Evolutionary conservation across 1,140 invertebrate genomes (phyloP).

Genomic region (Camponotus pennsylvanicus): DNA sequence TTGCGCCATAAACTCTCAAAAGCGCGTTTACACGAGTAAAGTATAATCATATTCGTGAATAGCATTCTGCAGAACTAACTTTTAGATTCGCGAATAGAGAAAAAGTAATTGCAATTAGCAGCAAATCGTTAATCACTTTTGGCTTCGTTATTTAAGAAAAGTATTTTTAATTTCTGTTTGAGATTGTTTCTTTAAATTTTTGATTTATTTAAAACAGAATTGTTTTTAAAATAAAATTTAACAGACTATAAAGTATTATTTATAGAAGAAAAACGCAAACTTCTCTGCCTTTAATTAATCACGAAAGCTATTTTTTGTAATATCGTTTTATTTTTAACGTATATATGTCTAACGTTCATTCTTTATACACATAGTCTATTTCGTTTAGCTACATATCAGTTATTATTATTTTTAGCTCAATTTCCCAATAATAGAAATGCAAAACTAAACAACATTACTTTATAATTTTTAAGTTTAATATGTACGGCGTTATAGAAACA

Average conservation of each 20-base stretch:
- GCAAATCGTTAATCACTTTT: too few relatives aligned
- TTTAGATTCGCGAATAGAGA: neutral
- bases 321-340: neutral
- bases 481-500: too few relatives aligned
- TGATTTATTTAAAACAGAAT: too few relatives aligned
- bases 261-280: too few relatives aligned
- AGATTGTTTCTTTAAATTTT: too few relatives aligned
- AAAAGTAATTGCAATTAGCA: too few relatives aligned
- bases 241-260: too few relatives aligned
- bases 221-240: too few relatives aligned
- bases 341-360: neutral
- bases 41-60: neutral
- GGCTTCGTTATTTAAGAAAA: too few relatives aligned
- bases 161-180: too few relatives aligned
- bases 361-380: neutral
- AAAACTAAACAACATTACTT: neutral
- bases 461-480: too few relatives aligned
- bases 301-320: neutral
- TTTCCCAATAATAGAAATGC: neutral
- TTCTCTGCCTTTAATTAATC: neutral
- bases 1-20: slow-evolving; percentile 18
- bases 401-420: neutral
- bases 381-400: neutral
- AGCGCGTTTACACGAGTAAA: neutral
- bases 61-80: neutral